These are phyloP conservation scores for Dynastes maya DNA, from an alignment of 2,888 invertebrate species.

Conservation along the genomic window DNA sequence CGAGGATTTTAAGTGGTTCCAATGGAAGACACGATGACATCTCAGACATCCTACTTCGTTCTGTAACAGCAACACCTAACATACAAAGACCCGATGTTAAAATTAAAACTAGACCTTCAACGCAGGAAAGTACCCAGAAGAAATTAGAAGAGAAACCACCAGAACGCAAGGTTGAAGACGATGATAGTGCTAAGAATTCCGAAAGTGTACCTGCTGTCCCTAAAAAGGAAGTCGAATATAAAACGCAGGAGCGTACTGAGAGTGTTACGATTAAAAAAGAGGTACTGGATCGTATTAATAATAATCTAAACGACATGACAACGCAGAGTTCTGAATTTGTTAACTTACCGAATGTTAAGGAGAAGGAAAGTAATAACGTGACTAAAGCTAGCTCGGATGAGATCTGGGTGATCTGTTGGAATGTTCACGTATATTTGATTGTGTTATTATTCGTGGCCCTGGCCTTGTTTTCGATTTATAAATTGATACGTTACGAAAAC, in stretches of 20 bases:
- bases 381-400: slow-evolving; percentile 68
- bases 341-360: slow-evolving; percentile 76
- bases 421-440: slow-evolving; percentile 90
- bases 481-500: slow-evolving; percentile 89
- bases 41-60: slow-evolving; percentile 82
- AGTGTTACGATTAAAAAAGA: slow-evolving; percentile 67
- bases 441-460: slow-evolving; percentile 89
- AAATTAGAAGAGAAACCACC: slow-evolving; percentile 17
- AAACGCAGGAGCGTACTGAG: slow-evolving; percentile 63
- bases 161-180: slow-evolving; percentile 43
- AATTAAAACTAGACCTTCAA: slow-evolving; percentile 63
- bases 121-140: slow-evolving; percentile 44
- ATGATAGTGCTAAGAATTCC: slow-evolving; percentile 11
- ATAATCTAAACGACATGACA: slow-evolving; percentile 62
- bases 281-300: slow-evolving; percentile 53
- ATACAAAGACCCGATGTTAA: slow-evolving; percentile 58
- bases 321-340: slow-evolving; percentile 71
- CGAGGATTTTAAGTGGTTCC: slow-evolving; percentile 88
- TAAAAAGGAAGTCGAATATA: slow-evolving; percentile 57
- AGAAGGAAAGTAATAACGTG: slow-evolving; percentile 63
- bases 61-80: slow-evolving; percentile 76
- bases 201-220: slow-evolving; percentile 57
- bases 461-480: slow-evolving; percentile 88
- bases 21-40: slow-evolving; percentile 89
- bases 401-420: slow-evolving; percentile 91